Percentiles rank a stretch among this genome's conserved stretches.
phyloP scores from a whole-genome alignment of 2,888 invertebrate species.

The Drosophila mayaguana region DNA sequence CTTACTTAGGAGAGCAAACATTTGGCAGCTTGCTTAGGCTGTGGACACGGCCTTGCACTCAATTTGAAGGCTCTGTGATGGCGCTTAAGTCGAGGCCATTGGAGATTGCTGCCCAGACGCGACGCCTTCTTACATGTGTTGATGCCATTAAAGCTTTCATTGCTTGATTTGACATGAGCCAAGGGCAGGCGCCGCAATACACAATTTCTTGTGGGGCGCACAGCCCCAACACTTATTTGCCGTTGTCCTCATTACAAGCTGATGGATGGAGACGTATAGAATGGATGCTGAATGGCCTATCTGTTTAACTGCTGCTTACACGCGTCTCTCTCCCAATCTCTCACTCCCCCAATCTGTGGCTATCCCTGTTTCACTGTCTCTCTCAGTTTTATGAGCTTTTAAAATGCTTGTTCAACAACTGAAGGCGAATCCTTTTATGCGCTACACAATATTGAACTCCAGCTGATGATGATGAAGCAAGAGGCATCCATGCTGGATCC shows the following conservation, averaged over 20 bases:
- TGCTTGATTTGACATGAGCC: conserved; percentile 51
- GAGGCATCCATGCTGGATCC: neutral
- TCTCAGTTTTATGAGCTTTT: conserved; percentile 45
- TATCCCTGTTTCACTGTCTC: neutral
- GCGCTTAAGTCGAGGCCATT: conserved; percentile 40
- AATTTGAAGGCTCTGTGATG: conserved; percentile 15
- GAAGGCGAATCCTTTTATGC: conserved; percentile 23
- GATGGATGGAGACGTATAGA: conserved; percentile 13
- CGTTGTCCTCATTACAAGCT: conserved; percentile 18
- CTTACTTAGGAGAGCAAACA: conserved; percentile 48
- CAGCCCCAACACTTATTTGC: conserved; percentile 43
- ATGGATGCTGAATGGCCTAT: conserved; percentile 34
- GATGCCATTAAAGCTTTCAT: conserved; percentile 60
- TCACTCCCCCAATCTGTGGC: conserved; percentile 12
- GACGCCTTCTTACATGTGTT: conserved; percentile 33
- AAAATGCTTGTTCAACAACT: conserved; percentile 54
- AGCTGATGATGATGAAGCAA: conserved; percentile 28
- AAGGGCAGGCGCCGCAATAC: conserved; percentile 6
- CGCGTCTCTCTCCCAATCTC: neutral
- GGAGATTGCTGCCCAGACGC: conserved; percentile 22
- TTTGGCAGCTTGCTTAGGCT: conserved; percentile 42
- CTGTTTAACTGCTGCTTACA: conserved; percentile 31
- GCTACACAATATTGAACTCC: conserved; percentile 27
- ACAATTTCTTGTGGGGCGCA: conserved; percentile 31
- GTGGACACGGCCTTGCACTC: conserved; percentile 4